Evolutionary conservation across 2,888 invertebrate species (phyloP), one percentile per base, ranked within the genome.

Genomic region (Linyphia triangularis): DNA sequence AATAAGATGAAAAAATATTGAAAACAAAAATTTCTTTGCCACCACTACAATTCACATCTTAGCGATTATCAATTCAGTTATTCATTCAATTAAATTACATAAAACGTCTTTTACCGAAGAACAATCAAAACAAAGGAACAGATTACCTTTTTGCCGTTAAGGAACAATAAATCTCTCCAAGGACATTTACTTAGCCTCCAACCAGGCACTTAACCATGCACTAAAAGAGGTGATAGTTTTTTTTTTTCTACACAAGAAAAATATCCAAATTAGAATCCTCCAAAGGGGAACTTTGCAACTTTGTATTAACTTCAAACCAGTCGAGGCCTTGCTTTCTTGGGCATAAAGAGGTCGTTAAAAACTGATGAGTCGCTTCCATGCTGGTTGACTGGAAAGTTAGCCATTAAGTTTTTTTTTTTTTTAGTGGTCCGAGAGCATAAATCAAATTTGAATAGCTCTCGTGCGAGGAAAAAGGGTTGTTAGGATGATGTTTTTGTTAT

Each of bases 291-390:
- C 16, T 51, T 26, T 57, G 84, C 59, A 59, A 85, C 84, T 67
- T 77, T 85, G 84, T 85, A 85, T 57, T 22, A 30, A 26, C 59
- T 6, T 13, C n/a, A 83, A 83, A 73, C 83, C 83, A 83, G 83
- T 83, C 72, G 19, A 16, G 19, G 65, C 19, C 5, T 7, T 33
- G 28, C 57, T 1, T 43, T 59, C 37, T 19, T 26, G 33, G 81
- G 67, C 63, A 51, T 67, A 69, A 69, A 26, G 22, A 26, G 33
- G 81, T 57, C 63, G 33, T 67, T 81, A 69, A 26, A 33, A 26
- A n/a, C 16, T 19, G 43, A 85, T 85, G 77, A 77, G 75, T 51
- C 28, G 30, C 73, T 85, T 85, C 40, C 33, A 59, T 19, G 22
- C 40, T n/a, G 63, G 13, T 28, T 37, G 33, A 79, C 30, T 33